These are phyloP conservation scores for Lymantria monacha DNA, from an alignment of 2,888 invertebrate species.

Conservation along the genomic window DNA sequence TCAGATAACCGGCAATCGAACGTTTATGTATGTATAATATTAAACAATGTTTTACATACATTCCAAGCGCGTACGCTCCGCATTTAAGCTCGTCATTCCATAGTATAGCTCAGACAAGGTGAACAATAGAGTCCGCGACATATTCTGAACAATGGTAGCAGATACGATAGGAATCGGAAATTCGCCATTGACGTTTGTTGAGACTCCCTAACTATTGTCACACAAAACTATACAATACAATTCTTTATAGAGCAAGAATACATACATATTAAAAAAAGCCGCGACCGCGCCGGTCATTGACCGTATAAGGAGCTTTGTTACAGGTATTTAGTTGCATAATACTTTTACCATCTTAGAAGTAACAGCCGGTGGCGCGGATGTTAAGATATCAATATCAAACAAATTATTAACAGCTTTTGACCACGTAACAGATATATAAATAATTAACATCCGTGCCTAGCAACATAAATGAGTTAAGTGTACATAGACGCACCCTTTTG, in stretches of 20 bases:
- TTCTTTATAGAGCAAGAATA: constrained; percentile 55
- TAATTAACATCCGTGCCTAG: constrained; percentile 52
- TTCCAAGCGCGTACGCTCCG: constrained; percentile 63
- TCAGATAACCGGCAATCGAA: neutral
- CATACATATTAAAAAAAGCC: constrained; percentile 47
- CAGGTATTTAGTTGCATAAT: constrained; percentile 33
- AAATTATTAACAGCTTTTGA: constrained; percentile 36
- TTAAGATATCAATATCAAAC: constrained; percentile 21
- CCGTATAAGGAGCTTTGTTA: constrained; percentile 37
- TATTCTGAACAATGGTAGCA: constrained; percentile 78
- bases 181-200: constrained; percentile 64
- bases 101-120: constrained; percentile 49
- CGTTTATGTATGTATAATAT: constrained; percentile 15
- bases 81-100: constrained; percentile 69
- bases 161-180: constrained; percentile 76
- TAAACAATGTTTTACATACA: constrained; percentile 46
- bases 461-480: constrained; percentile 56
- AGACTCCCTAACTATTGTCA: constrained; percentile 59
- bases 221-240: constrained; percentile 39
- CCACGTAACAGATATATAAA: constrained; percentile 51
- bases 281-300: constrained; percentile 46
- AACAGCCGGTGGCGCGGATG: neutral
- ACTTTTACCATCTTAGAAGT: constrained; percentile 8
- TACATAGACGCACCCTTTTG: constrained; percentile 65
- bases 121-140: constrained; percentile 76